Conservation (phyloP, 2,888 invertebrate genomes). For the Chromoteleia sp. region DNA sequence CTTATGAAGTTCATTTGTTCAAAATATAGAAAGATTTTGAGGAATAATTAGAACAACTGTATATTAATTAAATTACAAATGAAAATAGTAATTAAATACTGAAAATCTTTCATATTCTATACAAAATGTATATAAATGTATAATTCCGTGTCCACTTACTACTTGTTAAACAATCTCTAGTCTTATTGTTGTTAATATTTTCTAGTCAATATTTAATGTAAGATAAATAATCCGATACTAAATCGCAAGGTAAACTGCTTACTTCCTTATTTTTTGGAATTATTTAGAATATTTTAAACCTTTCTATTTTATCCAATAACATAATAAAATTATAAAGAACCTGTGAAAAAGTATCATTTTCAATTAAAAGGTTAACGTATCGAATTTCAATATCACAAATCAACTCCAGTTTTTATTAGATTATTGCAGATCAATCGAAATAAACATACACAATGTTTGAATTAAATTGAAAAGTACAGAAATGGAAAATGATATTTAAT, state of each 20-base stretch:
- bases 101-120: conserved; percentile 3
- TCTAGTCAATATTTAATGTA: conserved; percentile 41
- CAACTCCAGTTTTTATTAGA: conserved; percentile 23
- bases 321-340: conserved; percentile 1
- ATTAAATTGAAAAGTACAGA: conserved; percentile 6
- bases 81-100: conserved; percentile 4
- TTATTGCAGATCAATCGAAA: conserved; percentile 8
- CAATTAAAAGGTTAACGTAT: background rate
- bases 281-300: background rate
- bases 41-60: conserved; percentile 25
- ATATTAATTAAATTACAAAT: conserved; percentile 8
- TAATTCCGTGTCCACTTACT: conserved; percentile 43
- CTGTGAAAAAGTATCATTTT: background rate
- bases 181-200: conserved; percentile 48
- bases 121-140: conserved; percentile 50
- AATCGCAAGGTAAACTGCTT: conserved; percentile 33
- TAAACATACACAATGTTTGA: background rate
- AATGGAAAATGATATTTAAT: conserved; percentile 9
- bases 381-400: conserved; percentile 9
- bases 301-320: background rate
- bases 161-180: conserved; percentile 51
- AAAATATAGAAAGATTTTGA: background rate
- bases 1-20: background rate
- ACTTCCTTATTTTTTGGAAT: conserved; percentile 10
- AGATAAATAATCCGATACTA: conserved; percentile 32